Evolutionary conservation across 2,888 invertebrate genomes (phyloP).

Genomic region (Cactoblastis cactorum): DNA sequence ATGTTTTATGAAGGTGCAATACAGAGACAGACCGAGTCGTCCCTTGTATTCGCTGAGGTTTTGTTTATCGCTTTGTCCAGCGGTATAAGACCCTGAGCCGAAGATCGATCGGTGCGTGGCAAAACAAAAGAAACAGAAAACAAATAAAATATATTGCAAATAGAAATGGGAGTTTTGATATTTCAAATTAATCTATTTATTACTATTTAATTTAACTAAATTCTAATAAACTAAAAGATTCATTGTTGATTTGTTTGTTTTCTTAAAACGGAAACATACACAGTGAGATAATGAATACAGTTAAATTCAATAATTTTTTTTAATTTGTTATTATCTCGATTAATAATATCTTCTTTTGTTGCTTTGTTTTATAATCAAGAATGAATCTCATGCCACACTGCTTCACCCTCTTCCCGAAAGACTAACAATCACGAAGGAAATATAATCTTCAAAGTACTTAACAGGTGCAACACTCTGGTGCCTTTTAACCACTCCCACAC

Average conservation of each 20-base stretch:
- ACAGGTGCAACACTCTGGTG: slow-evolving; percentile 80
- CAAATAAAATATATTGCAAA: slow-evolving; percentile 56
- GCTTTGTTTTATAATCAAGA: slow-evolving; percentile 41
- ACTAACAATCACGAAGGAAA: slow-evolving; percentile 77
- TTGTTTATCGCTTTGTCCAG: slow-evolving; percentile 77
- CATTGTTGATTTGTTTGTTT: slow-evolving; percentile 49
- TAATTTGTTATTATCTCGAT: neutral
- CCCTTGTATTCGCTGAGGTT: slow-evolving; percentile 71
- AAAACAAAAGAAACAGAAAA: slow-evolving; percentile 62
- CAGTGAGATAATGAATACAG: too few species aligned
- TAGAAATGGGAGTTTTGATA: slow-evolving; percentile 46
- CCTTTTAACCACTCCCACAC: slow-evolving; percentile 79
- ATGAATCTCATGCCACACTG: slow-evolving; percentile 69
- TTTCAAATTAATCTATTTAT: slow-evolving; percentile 57
- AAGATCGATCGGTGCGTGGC: slow-evolving; percentile 61
- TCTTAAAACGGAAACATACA: neutral
- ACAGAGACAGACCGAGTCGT: slow-evolving; percentile 75
- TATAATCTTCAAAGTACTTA: slow-evolving; percentile 78
- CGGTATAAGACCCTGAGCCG: slow-evolving; percentile 73
- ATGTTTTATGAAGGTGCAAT: slow-evolving; percentile 54
- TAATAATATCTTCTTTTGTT: neutral
- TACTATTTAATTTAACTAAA: slow-evolving; percentile 52
- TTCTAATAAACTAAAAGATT: slow-evolving; percentile 67
- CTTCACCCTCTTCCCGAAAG: slow-evolving; percentile 65
- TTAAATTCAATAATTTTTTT: too few species aligned